phyloP scores from a whole-genome alignment of 2,888 invertebrate genomes.

The Agonopterix subpropinquella region DNA sequence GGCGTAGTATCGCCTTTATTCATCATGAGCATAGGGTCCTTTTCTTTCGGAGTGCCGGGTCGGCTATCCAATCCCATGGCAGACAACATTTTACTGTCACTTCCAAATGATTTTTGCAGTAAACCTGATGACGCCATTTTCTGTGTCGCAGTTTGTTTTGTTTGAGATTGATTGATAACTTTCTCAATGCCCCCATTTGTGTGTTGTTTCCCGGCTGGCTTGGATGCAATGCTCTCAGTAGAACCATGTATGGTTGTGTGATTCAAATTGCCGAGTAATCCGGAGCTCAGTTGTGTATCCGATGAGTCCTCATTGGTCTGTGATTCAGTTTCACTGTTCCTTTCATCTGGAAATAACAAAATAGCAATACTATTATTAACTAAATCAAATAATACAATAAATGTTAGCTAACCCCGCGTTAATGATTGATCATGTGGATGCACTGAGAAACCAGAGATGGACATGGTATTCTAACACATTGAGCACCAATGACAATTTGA shows the following conservation, averaged over 20 bases:
- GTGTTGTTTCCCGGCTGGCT: conserved; percentile 68
- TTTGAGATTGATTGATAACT: conserved; percentile 45
- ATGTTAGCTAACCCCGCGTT: too few relatives aligned
- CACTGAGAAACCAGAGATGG: too few relatives aligned
- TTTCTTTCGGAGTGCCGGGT: conserved; percentile 68
- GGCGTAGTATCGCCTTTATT: conserved; percentile 57
- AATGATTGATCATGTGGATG: too few relatives aligned
- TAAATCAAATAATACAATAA: not conserved
- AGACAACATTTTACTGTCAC: conserved; percentile 58
- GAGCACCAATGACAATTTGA: too few relatives aligned
- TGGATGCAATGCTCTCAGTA: conserved; percentile 64
- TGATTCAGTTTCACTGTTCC: conserved; percentile 92
- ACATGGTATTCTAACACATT: too few relatives aligned
- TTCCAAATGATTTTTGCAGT: conserved; percentile 57
- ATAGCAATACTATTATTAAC: not conserved
- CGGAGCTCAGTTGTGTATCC: conserved; percentile 78
- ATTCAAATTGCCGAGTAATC: conserved; percentile 55
- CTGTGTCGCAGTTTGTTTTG: conserved; percentile 57
- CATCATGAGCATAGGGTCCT: conserved; percentile 47
- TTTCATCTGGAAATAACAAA: conserved; percentile 78
- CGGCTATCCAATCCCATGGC: conserved; percentile 61
- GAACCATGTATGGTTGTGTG: conserved; percentile 72
- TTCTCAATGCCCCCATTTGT: conserved; percentile 66
- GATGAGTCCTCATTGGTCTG: conserved; percentile 86
- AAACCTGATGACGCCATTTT: conserved; percentile 59